Conservation (phyloP, 1,140 invertebrate species). For the Drosophila aff. region DNA sequence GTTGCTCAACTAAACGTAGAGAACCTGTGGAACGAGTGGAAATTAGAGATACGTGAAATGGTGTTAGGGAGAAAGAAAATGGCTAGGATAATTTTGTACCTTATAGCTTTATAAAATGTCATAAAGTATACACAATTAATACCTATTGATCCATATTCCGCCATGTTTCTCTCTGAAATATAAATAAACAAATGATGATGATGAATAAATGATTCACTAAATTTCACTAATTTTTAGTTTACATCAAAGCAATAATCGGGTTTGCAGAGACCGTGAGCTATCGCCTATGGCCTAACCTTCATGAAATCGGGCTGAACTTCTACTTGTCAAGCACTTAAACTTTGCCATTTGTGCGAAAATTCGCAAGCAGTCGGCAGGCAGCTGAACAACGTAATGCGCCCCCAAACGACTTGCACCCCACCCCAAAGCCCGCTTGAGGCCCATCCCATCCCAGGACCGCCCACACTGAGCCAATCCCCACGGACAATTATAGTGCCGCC, state of each 20-base stretch:
- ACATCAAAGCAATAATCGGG: not conserved
- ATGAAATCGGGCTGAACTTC: conserved; percentile 15
- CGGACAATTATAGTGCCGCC: conserved; percentile 14
- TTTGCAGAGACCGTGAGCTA: not conserved
- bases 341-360: conserved; percentile 22
- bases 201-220: not conserved
- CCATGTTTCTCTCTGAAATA: no score
- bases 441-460: not conserved
- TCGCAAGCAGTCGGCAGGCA: conserved; percentile 19
- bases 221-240: not conserved
- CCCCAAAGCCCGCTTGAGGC: not conserved
- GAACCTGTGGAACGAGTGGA: not conserved
- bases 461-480: conserved; percentile 14
- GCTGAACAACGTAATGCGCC: conserved; percentile 22
- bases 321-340: conserved; percentile 23
- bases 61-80: not conserved
- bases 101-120: no score
- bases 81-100: not conserved
- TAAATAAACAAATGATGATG: no score
- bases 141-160: not conserved
- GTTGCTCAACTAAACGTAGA: not conserved
- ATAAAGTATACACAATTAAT: no score
- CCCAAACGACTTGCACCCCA: conserved; percentile 15
- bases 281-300: not conserved
- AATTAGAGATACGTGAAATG: not conserved